Evolutionary conservation across 2,113 vertebrate genomes (phyloP), one percentile per base, ranked within the genome.

Genomic region (Anoura caudifer): DNA sequence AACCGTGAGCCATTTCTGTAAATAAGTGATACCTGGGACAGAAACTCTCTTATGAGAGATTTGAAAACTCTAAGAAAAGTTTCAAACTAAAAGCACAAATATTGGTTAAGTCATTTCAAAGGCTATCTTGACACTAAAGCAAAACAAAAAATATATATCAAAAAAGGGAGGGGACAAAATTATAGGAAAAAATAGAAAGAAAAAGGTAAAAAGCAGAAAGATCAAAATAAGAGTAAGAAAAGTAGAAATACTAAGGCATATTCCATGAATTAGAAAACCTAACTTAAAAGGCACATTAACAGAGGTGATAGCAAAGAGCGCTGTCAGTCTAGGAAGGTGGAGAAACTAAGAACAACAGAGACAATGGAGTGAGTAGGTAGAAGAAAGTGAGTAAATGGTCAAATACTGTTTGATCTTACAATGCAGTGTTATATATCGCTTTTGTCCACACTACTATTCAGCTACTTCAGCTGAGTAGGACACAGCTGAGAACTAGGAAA

Each of bases 41-140:
- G 28, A 91, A 91, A 90, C 12, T 31, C 12, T 56, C 14, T 76
- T 41, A 72, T 63, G 28, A 91, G 45, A 89, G 54, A 97, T 50
- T 16, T 85, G 33, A 88, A 91, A 95, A 95, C 69, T 63, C n/a
- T 41, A 93, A 77, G 28, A 95, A 90, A 77, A 59, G 28, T 76
- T 85, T 89, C 65, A 63, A 89, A 92, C 59, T 86, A 52, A 94
- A 94, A 82, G 31, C n/a, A 97, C 73, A 94, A 97, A 50, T 76
- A 93, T 41, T 76, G 47, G 15, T 87, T 84, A 87, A 94, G 72
- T 86, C 12, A 92, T 38, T 75, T 72, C 36, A 92, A 82, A 87
- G 36, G 47, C 28, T 92, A 47, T n/a, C 52, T 86, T 90, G 8
- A 81, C 80, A 89, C 50, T 50, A 72, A 92, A 95, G 96, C 19